phyloP scores from a whole-genome alignment of 2,113 vertebrate genomes.

The Salvator merianae region DNA sequence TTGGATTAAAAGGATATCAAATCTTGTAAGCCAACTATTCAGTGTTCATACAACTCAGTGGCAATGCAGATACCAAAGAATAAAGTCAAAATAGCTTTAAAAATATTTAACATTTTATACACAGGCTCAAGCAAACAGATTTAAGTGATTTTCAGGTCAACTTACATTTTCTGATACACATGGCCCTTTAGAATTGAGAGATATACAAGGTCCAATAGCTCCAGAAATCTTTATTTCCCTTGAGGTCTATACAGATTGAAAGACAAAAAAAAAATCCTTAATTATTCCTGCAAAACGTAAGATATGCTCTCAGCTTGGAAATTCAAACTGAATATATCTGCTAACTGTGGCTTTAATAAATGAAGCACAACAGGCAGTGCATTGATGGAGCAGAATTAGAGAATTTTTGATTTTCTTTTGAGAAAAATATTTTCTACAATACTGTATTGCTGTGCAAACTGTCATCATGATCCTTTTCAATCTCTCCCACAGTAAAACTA shows the following conservation, averaged over 20 bases:
- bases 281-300: not conserved
- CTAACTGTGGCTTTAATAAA: not conserved
- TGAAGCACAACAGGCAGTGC: not conserved
- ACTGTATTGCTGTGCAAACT: not conserved
- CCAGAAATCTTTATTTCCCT: slow-evolving; percentile 97
- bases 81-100: not conserved
- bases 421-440: not conserved
- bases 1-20: not conserved
- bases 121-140: not conserved
- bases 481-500: no score
- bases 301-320: not conserved
- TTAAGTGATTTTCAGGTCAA: slow-evolving; percentile 35
- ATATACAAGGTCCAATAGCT: slow-evolving; percentile 94
- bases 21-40: not conserved
- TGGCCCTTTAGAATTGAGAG: slow-evolving; percentile 93
- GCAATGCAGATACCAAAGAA: no score
- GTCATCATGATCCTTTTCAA: not conserved
- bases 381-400: not conserved
- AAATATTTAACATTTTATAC: slow-evolving; percentile 7
- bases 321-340: not conserved
- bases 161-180: slow-evolving; percentile 97
- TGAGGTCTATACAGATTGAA: slow-evolving; percentile 83
- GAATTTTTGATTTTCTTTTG: not conserved
- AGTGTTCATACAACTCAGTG: not conserved
- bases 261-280: slow-evolving; percentile 44